Evolutionary conservation across 1,140 invertebrate genomes (phyloP).

Genomic region (Ctenoplectra terminalis): DNA sequence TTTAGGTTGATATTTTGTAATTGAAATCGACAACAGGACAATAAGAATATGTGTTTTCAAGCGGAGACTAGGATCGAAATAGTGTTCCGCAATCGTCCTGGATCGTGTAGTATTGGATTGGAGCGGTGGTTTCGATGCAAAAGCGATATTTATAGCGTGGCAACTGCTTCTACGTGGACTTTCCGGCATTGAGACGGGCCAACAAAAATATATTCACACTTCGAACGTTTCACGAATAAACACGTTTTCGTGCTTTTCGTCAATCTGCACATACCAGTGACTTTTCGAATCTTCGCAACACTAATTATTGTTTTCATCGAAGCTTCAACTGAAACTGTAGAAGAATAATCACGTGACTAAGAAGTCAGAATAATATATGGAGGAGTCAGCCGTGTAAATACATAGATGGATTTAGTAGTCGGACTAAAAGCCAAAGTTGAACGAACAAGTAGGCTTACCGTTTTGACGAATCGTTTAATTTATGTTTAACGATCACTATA

Average conservation of each 20-base stretch:
- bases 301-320: neutral
- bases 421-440: neutral
- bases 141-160: constrained; percentile 80
- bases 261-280: neutral
- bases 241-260: constrained; percentile 47
- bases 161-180: constrained; percentile 72
- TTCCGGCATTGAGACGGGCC: constrained; percentile 76
- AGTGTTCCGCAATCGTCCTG: constrained; percentile 53
- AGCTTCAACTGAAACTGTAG: neutral
- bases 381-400: too few relatives aligned
- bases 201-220: constrained; percentile 81
- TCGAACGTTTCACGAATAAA: constrained; percentile 60
- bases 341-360: neutral
- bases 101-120: constrained; percentile 73
- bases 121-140: constrained; percentile 78
- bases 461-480: neutral
- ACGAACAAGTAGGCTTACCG: neutral
- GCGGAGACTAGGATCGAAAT: neutral
- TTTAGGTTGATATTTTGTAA: neutral
- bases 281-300: neutral
- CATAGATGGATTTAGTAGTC: constrained; percentile 13
- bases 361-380: neutral
- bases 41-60: neutral
- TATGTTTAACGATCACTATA: neutral
- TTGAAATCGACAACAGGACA: too few relatives aligned